Conservation (phyloP, 2,888 invertebrate genomes). For the Aporophyla lueneburgensis region DNA sequence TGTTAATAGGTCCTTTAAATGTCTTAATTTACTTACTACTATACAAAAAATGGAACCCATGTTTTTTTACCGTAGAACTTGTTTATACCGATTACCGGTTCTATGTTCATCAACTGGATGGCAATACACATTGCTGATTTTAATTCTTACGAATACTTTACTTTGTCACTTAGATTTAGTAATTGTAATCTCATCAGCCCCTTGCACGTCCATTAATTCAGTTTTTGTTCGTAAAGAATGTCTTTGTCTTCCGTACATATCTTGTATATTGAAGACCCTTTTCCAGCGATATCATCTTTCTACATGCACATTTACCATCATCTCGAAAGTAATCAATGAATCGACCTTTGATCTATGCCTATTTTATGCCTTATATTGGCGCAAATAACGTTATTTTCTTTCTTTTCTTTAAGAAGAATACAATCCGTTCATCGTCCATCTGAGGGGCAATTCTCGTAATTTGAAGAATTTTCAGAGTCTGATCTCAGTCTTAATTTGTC, state of each 20-base stretch:
- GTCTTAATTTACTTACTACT: not conserved
- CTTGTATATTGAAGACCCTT: not conserved
- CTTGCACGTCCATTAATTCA: not conserved
- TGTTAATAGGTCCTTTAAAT: constrained; percentile 1
- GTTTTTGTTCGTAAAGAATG: not conserved
- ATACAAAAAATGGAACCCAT: not conserved
- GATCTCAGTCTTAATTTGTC: no score
- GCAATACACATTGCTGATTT: not conserved
- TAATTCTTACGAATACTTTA: not conserved
- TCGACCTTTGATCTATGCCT: not conserved
- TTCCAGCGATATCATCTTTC: not conserved
- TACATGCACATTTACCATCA: no score
- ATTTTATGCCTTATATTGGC: not conserved
- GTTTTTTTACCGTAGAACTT: not conserved
- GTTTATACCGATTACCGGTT: not conserved
- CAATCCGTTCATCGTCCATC: not conserved
- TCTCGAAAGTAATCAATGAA: not conserved
- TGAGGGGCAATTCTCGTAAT: not conserved
- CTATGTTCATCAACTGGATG: not conserved
- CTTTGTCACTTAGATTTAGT: not conserved
- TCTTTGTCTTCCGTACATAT: not conserved
- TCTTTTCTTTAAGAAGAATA: not conserved
- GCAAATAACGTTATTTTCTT: not conserved
- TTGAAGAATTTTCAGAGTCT: no score
- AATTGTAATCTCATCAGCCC: not conserved